Percentiles rank a stretch among this genome's conserved stretches.
phyloP scores from a whole-genome alignment of 2,797 vertebrate genomes.

The Anguilla pacifica region DNA sequence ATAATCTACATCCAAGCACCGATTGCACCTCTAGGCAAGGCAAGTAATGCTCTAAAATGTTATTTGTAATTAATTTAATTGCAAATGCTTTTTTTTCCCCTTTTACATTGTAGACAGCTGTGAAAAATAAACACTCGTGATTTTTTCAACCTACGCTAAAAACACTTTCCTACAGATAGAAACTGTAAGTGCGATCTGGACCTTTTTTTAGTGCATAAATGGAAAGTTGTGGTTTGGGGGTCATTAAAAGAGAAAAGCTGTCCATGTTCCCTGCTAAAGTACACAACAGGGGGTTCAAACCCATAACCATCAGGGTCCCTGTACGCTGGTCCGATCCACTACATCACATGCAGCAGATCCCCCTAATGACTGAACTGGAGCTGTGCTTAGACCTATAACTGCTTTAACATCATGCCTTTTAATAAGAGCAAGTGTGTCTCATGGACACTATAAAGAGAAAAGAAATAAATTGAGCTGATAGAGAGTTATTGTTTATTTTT shows the following conservation, averaged over 20 bases:
- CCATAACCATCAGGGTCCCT: neutral
- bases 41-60: neutral
- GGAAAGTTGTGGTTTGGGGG: slow-evolving; percentile 4
- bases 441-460: slow-evolving; percentile 3
- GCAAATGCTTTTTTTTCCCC: neutral
- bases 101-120: neutral
- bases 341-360: neutral
- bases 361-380: neutral
- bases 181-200: neutral
- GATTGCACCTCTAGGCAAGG: neutral
- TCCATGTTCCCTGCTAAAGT: neutral
- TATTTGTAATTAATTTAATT: neutral
- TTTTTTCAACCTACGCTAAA: neutral
- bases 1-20: neutral
- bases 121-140: neutral
- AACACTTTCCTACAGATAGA: neutral
- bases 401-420: slow-evolving; percentile 4
- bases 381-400: neutral
- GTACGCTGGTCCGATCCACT: neutral
- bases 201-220: neutral
- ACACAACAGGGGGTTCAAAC: neutral
- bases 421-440: neutral
- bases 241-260: neutral
- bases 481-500: slow-evolving; percentile 5
- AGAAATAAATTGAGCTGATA: neutral